Conservation (phyloP, 1,140 invertebrate genomes). For the Megalonaias nervosa region DNA sequence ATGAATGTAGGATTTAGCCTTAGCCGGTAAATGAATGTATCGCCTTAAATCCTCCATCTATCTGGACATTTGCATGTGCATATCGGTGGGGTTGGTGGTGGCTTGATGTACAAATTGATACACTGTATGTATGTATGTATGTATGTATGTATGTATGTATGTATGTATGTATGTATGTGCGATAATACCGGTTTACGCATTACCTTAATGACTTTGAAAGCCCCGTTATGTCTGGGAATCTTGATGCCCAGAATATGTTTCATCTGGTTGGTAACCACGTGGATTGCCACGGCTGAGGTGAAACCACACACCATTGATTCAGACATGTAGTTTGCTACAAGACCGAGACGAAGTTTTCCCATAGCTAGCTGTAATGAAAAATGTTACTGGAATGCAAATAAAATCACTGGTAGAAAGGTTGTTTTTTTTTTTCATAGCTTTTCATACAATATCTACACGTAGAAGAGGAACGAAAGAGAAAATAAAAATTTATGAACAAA, state of each 20-base stretch:
- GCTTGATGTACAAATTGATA: no score
- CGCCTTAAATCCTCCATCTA: no score
- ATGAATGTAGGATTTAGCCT: no score
- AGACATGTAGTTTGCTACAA: conserved; percentile 70
- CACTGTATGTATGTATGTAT: no score
- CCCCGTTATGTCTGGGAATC: conserved; percentile 55
- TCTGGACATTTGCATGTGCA: no score
- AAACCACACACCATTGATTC: conserved; percentile 72
- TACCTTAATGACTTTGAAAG: conserved; percentile 65
- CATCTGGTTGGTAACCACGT: conserved; percentile 71
- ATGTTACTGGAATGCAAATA: neutral
- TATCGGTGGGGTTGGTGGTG: no score
- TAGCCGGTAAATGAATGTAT: no score
- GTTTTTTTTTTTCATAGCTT: neutral
- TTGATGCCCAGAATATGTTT: conserved; percentile 68
- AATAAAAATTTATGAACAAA: no score
- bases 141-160: no score
- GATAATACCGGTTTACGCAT: no score
- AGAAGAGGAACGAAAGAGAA: no score
- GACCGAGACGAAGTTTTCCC: conserved; percentile 68
- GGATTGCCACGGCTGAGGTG: conserved; percentile 71
- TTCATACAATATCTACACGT: neutral
- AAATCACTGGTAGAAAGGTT: neutral
- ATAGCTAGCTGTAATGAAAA: conserved; percentile 63
- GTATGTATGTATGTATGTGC: no score